phyloP scores from a whole-genome alignment of 2,113 vertebrate genomes.

The Asarcornis scutulata region DNA sequence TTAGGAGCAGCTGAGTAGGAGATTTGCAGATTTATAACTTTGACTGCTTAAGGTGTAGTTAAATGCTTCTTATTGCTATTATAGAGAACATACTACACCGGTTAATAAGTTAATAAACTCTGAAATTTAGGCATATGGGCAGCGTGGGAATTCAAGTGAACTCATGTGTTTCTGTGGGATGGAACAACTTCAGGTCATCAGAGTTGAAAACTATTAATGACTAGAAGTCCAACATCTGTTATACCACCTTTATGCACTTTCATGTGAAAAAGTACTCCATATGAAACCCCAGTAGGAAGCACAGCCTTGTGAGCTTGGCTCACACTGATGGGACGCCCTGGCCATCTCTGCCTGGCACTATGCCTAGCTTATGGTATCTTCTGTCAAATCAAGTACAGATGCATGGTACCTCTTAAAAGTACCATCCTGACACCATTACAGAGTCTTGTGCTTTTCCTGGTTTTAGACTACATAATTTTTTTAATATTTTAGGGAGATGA shows the following conservation, averaged over 20 bases:
- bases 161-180: neutral
- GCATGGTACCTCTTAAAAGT: neutral
- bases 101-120: constrained; percentile 9
- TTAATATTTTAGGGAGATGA: neutral
- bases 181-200: neutral
- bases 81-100: neutral
- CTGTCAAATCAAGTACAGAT: neutral
- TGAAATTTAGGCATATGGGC: neutral
- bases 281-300: neutral
- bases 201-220: neutral
- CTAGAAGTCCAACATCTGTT: neutral
- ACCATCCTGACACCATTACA: neutral
- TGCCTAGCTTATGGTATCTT: neutral
- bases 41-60: neutral
- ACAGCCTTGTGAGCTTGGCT: neutral
- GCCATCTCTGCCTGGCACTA: neutral
- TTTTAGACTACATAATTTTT: neutral
- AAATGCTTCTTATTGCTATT: neutral
- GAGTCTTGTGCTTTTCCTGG: neutral
- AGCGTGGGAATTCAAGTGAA: neutral
- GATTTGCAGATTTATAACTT: neutral
- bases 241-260: neutral
- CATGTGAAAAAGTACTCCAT: neutral
- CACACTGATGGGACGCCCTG: neutral
- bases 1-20: neutral